A percentile compares a stretch with the other conserved stretches of the same genome.
phyloP scores from a whole-genome alignment of 2,113 vertebrate genomes.

The Hypocryptadius cinnamomeus region DNA sequence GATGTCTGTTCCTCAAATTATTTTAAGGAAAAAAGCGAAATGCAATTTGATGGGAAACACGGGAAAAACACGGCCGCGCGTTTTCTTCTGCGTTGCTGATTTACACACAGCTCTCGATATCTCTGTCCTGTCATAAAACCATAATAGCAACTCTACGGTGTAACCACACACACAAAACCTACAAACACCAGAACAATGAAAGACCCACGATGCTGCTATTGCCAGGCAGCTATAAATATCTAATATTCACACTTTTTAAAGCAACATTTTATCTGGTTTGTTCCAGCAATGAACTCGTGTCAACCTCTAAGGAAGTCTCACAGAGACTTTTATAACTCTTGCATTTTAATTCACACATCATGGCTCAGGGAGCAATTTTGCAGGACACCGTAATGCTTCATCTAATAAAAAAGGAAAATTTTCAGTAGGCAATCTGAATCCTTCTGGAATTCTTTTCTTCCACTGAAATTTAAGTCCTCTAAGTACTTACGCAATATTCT shows the following conservation, averaged over 20 bases:
- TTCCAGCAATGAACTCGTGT: not conserved
- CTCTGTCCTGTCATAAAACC: not conserved
- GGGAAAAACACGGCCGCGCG: not conserved
- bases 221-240: not conserved
- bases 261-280: not conserved
- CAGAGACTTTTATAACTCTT: not conserved
- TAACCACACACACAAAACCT: not conserved
- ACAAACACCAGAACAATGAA: not conserved
- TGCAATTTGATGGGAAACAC: not conserved
- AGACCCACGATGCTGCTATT: not conserved
- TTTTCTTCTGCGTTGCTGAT: not conserved
- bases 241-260: not conserved
- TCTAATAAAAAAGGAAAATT: not conserved
- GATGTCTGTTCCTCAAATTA: constrained; percentile 64
- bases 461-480: not conserved
- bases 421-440: not conserved
- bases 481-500: not conserved
- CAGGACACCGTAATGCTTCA: not conserved
- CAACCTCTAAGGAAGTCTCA: not conserved
- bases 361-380: not conserved
- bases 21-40: constrained; percentile 48
- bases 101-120: not conserved
- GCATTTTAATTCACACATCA: not conserved
- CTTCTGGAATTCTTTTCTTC: not conserved
- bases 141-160: not conserved